Percentiles rank a stretch among this genome's conserved stretches.
Conservation (phyloP, 2,113 vertebrate species). For the Poeciliopsis prolifica region DNA sequence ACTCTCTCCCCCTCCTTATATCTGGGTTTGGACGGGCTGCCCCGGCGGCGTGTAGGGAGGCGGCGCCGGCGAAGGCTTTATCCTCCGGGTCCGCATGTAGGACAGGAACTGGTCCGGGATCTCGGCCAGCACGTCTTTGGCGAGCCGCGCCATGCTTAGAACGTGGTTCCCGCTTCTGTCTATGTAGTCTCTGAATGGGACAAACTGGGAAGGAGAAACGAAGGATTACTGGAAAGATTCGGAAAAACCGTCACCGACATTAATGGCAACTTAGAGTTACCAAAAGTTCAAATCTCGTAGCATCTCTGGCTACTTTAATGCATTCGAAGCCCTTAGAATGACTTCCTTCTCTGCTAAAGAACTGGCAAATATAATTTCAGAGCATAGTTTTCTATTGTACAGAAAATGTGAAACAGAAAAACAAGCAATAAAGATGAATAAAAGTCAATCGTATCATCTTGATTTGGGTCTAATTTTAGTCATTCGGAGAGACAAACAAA, state of each 20-base stretch:
- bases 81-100: constrained; percentile 95
- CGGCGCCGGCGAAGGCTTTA: constrained; percentile 93
- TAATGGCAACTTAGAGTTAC: too few relatives aligned
- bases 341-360: too few relatives aligned
- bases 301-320: too few relatives aligned
- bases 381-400: too few relatives aligned
- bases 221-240: neutral
- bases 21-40: constrained; percentile 90
- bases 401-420: too few relatives aligned
- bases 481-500: too few relatives aligned
- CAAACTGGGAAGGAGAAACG: constrained; percentile 82
- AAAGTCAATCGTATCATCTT: too few relatives aligned
- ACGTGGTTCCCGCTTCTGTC: constrained; percentile 95
- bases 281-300: too few relatives aligned
- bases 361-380: too few relatives aligned
- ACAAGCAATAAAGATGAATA: too few relatives aligned
- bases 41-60: constrained; percentile 92
- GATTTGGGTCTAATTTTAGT: too few relatives aligned
- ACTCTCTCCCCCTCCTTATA: constrained; percentile 76
- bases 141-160: constrained; percentile 94
- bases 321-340: too few relatives aligned
- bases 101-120: constrained; percentile 98
- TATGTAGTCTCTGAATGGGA: constrained; percentile 96
- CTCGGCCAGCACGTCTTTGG: constrained; percentile 96
- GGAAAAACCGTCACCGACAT: neutral